Conservation (phyloP, 2,888 invertebrate genomes). For the Lapara coniferarum region DNA sequence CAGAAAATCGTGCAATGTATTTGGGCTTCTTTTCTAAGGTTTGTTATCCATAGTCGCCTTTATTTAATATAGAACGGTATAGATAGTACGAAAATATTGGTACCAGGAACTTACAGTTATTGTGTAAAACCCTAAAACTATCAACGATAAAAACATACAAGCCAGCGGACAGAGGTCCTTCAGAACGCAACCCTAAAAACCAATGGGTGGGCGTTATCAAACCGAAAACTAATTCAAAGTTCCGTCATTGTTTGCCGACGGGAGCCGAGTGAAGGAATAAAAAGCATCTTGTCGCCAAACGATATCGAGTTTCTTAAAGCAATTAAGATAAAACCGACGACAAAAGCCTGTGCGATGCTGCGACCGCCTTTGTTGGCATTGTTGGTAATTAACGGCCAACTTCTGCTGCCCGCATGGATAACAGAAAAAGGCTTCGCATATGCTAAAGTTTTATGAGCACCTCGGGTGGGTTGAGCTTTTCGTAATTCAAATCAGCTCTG, state of each 20-base stretch:
- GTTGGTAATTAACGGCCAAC: conserved; percentile 66
- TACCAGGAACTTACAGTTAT: neutral
- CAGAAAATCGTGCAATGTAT: too few species aligned
- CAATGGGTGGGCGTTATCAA: conserved; percentile 62
- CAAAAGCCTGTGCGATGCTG: conserved; percentile 66
- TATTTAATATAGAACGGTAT: too few species aligned
- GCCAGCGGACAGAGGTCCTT: conserved; percentile 14
- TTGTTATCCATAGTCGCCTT: too few species aligned
- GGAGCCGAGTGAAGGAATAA: conserved; percentile 66
- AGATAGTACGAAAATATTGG: neutral
- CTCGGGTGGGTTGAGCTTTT: neutral
- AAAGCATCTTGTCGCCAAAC: conserved; percentile 79
- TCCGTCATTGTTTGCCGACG: conserved; percentile 74
- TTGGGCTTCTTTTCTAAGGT: too few species aligned
- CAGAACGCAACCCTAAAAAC: conserved; percentile 27
- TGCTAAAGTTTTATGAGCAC: conserved; percentile 5
- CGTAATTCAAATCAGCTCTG: neutral
- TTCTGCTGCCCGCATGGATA: conserved; percentile 57
- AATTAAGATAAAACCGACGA: conserved; percentile 80
- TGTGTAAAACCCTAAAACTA: neutral
- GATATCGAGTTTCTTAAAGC: conserved; percentile 81
- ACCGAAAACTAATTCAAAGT: conserved; percentile 79
- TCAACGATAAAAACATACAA: neutral
- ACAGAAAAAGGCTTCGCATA: neutral
- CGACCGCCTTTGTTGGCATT: conserved; percentile 57